Evolutionary conservation across 1,140 invertebrate species (phyloP).

Genomic region (Trypoxylus dichotomus): DNA sequence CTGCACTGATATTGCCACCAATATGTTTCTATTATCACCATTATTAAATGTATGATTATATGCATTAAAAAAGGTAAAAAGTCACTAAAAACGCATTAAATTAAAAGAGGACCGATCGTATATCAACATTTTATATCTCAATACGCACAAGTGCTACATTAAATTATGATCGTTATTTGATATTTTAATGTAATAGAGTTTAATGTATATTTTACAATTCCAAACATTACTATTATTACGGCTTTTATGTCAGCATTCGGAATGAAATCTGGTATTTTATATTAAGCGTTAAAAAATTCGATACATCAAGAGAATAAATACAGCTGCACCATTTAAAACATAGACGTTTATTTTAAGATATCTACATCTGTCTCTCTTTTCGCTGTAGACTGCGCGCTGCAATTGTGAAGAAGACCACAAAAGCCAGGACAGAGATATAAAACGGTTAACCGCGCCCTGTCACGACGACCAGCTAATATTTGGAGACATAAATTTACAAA

Average conservation of each 20-base stretch:
- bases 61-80: no score
- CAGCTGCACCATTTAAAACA: conserved; percentile 44
- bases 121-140: background rate
- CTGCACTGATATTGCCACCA: no score
- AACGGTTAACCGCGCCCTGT: conserved; percentile 40
- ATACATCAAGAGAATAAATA: conserved; percentile 44
- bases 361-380: conserved; percentile 25
- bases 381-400: background rate
- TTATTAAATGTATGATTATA: no score
- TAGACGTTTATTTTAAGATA: conserved; percentile 37
- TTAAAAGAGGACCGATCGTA: background rate
- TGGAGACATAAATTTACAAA: conserved; percentile 52
- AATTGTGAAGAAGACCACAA: conserved; percentile 26
- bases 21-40: no score
- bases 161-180: background rate
- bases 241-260: background rate
- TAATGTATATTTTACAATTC: no score
- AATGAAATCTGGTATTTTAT: background rate
- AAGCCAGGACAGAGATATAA: conserved; percentile 38
- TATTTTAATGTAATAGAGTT: no score
- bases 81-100: no score
- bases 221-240: no score
- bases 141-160: background rate
- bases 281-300: background rate
- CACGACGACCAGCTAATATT: conserved; percentile 49